Evolutionary conservation across 2,797 vertebrate genomes (phyloP), one percentile per base, ranked within the genome.

Genomic region (Odontamblyopus rebecca): DNA sequence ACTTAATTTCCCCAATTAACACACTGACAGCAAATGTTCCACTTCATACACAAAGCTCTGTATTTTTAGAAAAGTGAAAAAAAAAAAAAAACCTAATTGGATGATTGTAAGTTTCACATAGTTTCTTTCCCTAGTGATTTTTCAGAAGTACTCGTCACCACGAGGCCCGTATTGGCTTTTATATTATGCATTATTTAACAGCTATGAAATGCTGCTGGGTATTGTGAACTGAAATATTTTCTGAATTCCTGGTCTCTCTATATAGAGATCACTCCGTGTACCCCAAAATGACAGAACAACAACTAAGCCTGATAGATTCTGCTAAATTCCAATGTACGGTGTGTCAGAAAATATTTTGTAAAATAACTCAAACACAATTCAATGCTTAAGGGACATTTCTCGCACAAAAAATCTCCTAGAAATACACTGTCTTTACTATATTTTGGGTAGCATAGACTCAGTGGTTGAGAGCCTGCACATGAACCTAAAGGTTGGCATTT

Each of bases 21-120:
- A 16, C 48, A 61, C 13, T n/a, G 60, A 1, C 53, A 38, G 1
- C 27, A 63, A 53, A 57, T 41, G 38, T 5, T 51, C 27, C 57
- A 71, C 67, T 67, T 38, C 27, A 61, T 50, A 69, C 56, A n/a
- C 7, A 54, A 51, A 27, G 35, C 18, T 78, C n/a, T 61, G 32
- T 71, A 23, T 61, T 59, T 69, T 48, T 50, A 64, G 51, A 7
- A 38, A 79, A 32, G 32, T 18, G 15, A 27, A 19, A 61, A 30
- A 5, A n/a, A 11, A 38, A 23, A n/a, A 48, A 48, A 48, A 48
- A 15, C 1, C 13, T 16, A 41, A 26, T 63, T 12, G 27, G 54
- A 27, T 27, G 54, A 48, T 48, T 48, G 44, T 48, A 15, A 48
- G 44, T 57, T 57, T 54, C 3, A 57, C 23, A 26, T 57, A 57